Evolutionary conservation across 2,888 invertebrate species (phyloP).

Genomic region (Apamea epomidion): DNA sequence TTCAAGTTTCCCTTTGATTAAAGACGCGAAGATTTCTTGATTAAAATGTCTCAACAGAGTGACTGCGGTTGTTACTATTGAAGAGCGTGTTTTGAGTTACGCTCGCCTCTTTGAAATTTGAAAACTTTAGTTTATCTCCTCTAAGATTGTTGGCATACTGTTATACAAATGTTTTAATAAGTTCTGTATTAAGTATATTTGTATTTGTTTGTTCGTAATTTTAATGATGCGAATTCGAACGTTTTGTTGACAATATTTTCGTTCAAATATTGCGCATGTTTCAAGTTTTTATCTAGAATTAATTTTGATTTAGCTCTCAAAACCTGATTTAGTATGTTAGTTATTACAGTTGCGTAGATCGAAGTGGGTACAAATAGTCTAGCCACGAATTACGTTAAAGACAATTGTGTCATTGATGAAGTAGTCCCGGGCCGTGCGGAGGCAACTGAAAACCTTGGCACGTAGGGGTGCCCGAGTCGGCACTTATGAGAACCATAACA

Average conservation of each 20-base stretch:
- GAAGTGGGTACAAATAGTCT: conserved; percentile 10
- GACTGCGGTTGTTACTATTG: conserved; percentile 67
- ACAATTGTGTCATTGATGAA: conserved; percentile 55
- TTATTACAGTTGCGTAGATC: conserved; percentile 10
- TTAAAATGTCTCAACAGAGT: conserved; percentile 78
- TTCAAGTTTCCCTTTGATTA: conserved; percentile 83
- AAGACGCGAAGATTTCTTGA: conserved; percentile 82
- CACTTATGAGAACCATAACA: conserved; percentile 72
- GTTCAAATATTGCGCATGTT: neutral
- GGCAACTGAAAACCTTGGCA: conserved; percentile 56
- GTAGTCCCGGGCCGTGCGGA: conserved; percentile 27
- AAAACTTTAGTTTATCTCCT: conserved; percentile 69
- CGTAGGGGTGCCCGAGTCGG: conserved; percentile 62
- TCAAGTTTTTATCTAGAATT: neutral
- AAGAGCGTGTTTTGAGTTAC: conserved; percentile 64
- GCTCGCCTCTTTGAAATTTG: conserved; percentile 77
- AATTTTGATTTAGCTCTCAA: neutral
- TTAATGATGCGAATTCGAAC: conserved; percentile 17
- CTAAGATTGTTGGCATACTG: conserved; percentile 62
- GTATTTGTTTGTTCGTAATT: conserved; percentile 43
- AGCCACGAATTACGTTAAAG: conserved; percentile 39
- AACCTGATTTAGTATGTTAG: conserved; percentile 2
- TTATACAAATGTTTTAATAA: conserved; percentile 60
- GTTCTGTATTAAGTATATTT: conserved; percentile 42
- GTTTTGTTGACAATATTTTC: conserved; percentile 20